These are phyloP conservation scores for Kryphioiulus occultus DNA, from an alignment of 2,888 invertebrate species.

Conservation along the genomic window DNA sequence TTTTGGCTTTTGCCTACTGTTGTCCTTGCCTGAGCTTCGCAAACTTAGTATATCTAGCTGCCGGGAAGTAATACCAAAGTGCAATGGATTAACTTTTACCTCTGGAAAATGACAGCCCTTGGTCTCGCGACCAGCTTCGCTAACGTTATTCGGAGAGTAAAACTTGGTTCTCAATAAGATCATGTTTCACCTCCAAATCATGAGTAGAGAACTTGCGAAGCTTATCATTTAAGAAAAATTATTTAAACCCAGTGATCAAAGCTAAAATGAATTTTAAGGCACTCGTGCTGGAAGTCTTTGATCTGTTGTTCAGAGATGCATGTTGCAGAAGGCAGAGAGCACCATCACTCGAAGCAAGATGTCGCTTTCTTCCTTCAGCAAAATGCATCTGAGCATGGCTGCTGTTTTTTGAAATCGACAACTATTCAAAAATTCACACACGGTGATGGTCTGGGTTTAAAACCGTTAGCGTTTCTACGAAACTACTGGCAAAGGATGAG, in stretches of 20 bases:
- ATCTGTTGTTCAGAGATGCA: background rate
- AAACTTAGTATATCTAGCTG: background rate
- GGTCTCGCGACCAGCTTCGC: background rate
- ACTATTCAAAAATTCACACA: background rate
- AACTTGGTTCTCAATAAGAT: background rate
- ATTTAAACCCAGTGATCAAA: background rate
- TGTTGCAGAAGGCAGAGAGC: background rate
- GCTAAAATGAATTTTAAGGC: background rate
- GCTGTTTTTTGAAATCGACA: too few species aligned
- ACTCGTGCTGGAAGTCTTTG: background rate
- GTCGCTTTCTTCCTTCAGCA: background rate
- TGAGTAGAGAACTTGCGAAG: background rate
- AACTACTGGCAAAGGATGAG: background rate
- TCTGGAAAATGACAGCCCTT: background rate
- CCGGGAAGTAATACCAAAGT: background rate
- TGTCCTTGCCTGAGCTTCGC: background rate
- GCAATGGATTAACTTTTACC: background rate
- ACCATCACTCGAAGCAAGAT: background rate
- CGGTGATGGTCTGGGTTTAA: background rate
- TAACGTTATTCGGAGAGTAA: background rate
- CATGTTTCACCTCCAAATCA: background rate
- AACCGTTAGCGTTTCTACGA: background rate
- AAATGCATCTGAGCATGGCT: background rate
- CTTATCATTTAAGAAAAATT: background rate
- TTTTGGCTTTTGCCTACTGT: background rate